These are phyloP conservation scores for Drosophila biarmipes DNA, from an alignment of 1,140 invertebrate genomes.

Conservation along the genomic window DNA sequence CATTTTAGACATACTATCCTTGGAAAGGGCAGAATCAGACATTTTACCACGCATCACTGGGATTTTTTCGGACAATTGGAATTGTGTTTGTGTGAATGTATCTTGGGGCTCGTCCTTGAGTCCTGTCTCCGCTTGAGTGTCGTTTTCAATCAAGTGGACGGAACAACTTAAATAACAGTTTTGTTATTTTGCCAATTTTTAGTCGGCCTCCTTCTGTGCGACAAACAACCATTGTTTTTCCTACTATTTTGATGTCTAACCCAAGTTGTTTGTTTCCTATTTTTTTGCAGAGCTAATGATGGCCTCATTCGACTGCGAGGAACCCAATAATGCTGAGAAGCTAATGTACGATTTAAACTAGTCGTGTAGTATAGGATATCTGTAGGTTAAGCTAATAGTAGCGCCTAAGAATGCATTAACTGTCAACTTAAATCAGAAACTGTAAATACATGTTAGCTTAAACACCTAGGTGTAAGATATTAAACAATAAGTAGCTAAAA, in stretches of 20 bases:
- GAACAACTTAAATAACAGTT: constrained; percentile 57
- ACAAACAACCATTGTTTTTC: constrained; percentile 13
- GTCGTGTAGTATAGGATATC: not conserved
- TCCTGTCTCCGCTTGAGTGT: constrained; percentile 57
- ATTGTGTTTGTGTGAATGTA: constrained; percentile 33
- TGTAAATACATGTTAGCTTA: constrained; percentile 26
- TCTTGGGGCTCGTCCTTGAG: constrained; percentile 22
- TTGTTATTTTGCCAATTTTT: constrained; percentile 42
- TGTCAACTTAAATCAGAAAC: constrained; percentile 18
- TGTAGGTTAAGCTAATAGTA: constrained; percentile 11
- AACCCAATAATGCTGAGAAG: constrained; percentile 81
- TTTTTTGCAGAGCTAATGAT: constrained; percentile 81
- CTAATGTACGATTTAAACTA: constrained; percentile 83
- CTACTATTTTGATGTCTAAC: constrained; percentile 12
- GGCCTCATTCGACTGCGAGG: constrained; percentile 82
- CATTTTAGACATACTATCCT: not conserved
- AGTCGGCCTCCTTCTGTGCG: constrained; percentile 11
- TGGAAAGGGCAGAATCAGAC: constrained; percentile 48
- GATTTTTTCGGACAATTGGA: constrained; percentile 49
- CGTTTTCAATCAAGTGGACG: constrained; percentile 69
- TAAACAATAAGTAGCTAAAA: constrained; percentile 29
- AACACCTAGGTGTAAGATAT: constrained; percentile 23
- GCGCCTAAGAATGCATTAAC: constrained; percentile 40
- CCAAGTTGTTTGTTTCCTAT: constrained; percentile 5
- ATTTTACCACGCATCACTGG: constrained; percentile 53